phyloP scores from a whole-genome alignment of 2,797 vertebrate genomes.

The Periparus ater region DNA sequence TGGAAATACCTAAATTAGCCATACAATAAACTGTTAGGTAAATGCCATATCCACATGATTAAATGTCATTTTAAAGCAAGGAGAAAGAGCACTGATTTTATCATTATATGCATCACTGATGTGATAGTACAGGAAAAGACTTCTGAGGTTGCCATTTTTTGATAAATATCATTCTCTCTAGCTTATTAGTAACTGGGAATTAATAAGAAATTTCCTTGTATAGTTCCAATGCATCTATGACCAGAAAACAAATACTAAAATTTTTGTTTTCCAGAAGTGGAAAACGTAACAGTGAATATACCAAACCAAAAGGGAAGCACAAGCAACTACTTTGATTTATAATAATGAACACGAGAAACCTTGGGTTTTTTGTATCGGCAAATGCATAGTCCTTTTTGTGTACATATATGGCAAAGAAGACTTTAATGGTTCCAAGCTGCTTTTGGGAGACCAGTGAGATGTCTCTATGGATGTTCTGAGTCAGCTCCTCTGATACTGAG shows the following conservation, averaged over 20 bases:
- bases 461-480: background rate
- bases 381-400: background rate
- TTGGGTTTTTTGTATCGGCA: fast-evolving
- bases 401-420: background rate
- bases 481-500: background rate
- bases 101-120: background rate
- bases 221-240: background rate
- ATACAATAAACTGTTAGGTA: background rate
- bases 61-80: background rate
- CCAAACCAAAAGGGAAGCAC: background rate
- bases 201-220: background rate
- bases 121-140: background rate
- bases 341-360: background rate
- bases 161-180: background rate
- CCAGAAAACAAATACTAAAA: background rate
- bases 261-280: background rate
- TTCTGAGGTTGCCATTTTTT: background rate
- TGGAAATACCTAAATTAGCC: background rate
- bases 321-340: background rate
- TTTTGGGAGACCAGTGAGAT: background rate
- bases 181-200: background rate
- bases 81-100: background rate
- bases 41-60: background rate
- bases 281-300: background rate
- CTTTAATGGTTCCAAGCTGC: background rate